Percentiles rank a stretch among this genome's conserved stretches.
phyloP scores from a whole-genome alignment of 2,888 invertebrate genomes.

The Cosmia trapezina region DNA sequence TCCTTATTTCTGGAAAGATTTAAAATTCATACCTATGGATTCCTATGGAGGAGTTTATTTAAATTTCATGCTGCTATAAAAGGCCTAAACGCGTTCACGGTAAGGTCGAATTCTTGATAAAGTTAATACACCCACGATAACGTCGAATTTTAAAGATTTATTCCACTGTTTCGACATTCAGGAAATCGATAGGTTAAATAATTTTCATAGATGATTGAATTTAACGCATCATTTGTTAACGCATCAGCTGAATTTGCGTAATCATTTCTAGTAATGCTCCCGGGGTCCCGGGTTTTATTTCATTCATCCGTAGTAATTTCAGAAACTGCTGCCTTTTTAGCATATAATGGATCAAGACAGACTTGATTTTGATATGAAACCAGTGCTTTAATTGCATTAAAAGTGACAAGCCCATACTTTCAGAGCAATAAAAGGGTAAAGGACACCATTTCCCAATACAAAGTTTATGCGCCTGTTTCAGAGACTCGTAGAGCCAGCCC shows the following conservation, averaged over 20 bases:
- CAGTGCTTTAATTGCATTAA: neutral
- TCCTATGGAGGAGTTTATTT: neutral
- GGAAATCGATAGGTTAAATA: constrained; percentile 68
- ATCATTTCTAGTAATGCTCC: constrained; percentile 43
- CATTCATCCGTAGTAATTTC: neutral
- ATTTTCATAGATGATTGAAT: constrained; percentile 70
- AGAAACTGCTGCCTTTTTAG: too few species aligned
- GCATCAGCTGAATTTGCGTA: constrained; percentile 54
- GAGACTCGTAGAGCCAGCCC: neutral
- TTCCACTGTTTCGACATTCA: constrained; percentile 53
- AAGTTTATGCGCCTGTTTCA: constrained; percentile 4
- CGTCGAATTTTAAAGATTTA: constrained; percentile 15
- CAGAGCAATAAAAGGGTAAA: neutral
- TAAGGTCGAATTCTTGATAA: constrained; percentile 34
- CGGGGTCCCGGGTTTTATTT: neutral
- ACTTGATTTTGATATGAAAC: neutral
- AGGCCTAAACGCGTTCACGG: constrained; percentile 15
- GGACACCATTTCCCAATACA: constrained; percentile 1
- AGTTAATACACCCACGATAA: constrained; percentile 32
- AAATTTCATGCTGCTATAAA: constrained; percentile 9
- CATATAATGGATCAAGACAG: neutral
- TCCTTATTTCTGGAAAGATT: constrained; percentile 8
- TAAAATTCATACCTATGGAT: constrained; percentile 6
- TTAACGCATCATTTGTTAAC: constrained; percentile 69
- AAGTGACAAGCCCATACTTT: neutral